Percentiles rank a stretch among this genome's conserved stretches.
Conservation (phyloP, 2,113 vertebrate genomes). For the Sula dactylatra region DNA sequence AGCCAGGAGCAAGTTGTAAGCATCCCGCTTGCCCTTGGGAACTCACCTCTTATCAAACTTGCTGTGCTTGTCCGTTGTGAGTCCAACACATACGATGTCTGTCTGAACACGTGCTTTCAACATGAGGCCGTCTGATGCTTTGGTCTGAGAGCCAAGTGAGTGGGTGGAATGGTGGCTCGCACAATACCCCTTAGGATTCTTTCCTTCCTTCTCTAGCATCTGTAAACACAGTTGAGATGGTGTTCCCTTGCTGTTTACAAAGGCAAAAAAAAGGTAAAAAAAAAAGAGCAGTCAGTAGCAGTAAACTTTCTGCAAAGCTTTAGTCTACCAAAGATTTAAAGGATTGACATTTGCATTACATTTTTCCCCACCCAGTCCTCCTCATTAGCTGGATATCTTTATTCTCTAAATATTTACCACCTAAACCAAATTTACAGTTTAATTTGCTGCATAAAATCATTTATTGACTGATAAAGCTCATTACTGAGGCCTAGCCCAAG, state of each 20-base stretch:
- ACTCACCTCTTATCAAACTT: not conserved
- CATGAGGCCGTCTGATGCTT: not conserved
- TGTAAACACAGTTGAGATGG: conserved; percentile 41
- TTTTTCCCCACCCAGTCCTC: conserved; percentile 57
- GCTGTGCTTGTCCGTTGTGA: not conserved
- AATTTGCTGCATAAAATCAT: conserved; percentile 88
- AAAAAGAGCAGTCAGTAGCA: conserved; percentile 14
- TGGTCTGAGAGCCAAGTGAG: rapidly evolving
- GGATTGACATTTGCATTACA: conserved; percentile 78
- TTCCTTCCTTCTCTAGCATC: not conserved
- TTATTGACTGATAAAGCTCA: conserved; percentile 92
- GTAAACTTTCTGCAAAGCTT: conserved; percentile 65
- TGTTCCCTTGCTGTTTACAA: conserved; percentile 45
- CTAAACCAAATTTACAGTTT: conserved; percentile 84
- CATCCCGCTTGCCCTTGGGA: not conserved
- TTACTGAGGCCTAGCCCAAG: conserved; percentile 81
- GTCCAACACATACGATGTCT: rapidly evolving
- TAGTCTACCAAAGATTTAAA: conserved; percentile 75
- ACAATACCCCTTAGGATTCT: not conserved
- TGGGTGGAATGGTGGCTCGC: not conserved
- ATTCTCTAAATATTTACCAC: conserved; percentile 88
- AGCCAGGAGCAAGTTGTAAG: not conserved
- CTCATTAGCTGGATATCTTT: conserved; percentile 84
- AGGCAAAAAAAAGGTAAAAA: not conserved
- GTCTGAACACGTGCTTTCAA: not conserved